Conservation (phyloP, 2,888 invertebrate species). For the Drosophila hamatofila region DNA sequence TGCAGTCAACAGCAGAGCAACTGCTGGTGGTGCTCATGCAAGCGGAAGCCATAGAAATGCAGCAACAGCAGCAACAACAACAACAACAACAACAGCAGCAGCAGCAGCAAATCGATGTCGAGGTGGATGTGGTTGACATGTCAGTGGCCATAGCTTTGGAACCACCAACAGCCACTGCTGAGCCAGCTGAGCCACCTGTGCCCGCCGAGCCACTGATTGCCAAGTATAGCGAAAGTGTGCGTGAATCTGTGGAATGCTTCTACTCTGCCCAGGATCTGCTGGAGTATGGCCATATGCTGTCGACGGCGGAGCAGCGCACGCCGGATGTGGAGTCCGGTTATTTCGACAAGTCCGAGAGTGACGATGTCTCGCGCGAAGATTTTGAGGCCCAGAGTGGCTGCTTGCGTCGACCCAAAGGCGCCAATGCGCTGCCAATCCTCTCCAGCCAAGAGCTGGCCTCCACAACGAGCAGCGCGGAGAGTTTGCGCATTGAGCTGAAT, state of each 20-base stretch:
- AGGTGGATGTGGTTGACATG: neutral
- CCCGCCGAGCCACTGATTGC: slow-evolving; percentile 4
- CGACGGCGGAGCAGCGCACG: slow-evolving; percentile 67
- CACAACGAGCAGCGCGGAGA: slow-evolving; percentile 63
- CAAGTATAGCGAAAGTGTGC: slow-evolving; percentile 58
- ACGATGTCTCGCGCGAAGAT: slow-evolving; percentile 79
- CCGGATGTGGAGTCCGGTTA: slow-evolving; percentile 81
- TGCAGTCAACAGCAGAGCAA: slow-evolving; percentile 23
- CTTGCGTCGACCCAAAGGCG: slow-evolving; percentile 7
- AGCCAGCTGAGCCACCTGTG: neutral
- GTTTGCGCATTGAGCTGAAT: slow-evolving; percentile 73
- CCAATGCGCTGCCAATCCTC: slow-evolving; percentile 2
- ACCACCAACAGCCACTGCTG: neutral
- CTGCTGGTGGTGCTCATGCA: slow-evolving; percentile 37
- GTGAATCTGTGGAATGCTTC: slow-evolving; percentile 78
- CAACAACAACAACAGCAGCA: slow-evolving; percentile 26
- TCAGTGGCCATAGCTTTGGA: slow-evolving; percentile 18
- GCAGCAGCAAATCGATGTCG: slow-evolving; percentile 53
- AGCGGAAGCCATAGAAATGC: slow-evolving; percentile 63
- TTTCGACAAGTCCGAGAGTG: slow-evolving; percentile 81
- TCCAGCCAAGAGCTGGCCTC: slow-evolving; percentile 19
- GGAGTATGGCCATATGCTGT: slow-evolving; percentile 74
- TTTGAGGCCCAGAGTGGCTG: slow-evolving; percentile 51
- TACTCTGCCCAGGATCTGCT: slow-evolving; percentile 81
- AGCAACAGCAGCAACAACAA: slow-evolving; percentile 32